Conservation (phyloP, 1,140 invertebrate species). For the Artemia franciscana region DNA sequence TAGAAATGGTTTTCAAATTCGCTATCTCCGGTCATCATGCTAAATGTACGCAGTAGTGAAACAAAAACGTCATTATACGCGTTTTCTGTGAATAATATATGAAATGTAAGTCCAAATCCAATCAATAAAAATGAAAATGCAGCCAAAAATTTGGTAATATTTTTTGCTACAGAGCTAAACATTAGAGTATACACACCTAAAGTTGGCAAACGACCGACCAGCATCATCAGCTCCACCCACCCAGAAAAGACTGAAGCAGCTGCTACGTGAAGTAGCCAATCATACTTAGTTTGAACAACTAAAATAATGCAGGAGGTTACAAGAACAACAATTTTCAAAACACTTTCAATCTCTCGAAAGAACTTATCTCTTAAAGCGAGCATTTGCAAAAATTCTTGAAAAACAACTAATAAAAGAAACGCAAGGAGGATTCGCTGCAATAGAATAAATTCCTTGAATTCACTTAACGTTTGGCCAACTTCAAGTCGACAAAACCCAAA, state of each 20-base stretch:
- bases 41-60: slow-evolving; percentile 25
- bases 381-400: slow-evolving; percentile 25
- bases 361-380: slow-evolving; percentile 22
- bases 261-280: slow-evolving; percentile 26
- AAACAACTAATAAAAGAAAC: slow-evolving; percentile 4
- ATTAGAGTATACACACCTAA: slow-evolving; percentile 27
- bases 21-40: slow-evolving; percentile 35
- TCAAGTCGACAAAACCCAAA: slow-evolving; percentile 3
- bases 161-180: slow-evolving; percentile 25
- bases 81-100: slow-evolving; percentile 23
- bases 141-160: slow-evolving; percentile 25
- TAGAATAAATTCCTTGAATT: slow-evolving; percentile 13
- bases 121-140: slow-evolving; percentile 28
- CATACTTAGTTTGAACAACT: slow-evolving; percentile 2
- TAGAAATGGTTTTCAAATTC: slow-evolving; percentile 24
- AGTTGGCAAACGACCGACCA: slow-evolving; percentile 25
- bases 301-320: slow-evolving; percentile 3
- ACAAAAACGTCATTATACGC: slow-evolving; percentile 22
- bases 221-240: slow-evolving; percentile 28
- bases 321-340: slow-evolving; percentile 21
- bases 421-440: slow-evolving; percentile 21
- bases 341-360: slow-evolving; percentile 23
- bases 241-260: slow-evolving; percentile 25
- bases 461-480: neutral
- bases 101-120: slow-evolving; percentile 30